Base-by-base conservation (phyloP, 2,113 vertebrate species). In the Festucalex cinctus region DNA sequence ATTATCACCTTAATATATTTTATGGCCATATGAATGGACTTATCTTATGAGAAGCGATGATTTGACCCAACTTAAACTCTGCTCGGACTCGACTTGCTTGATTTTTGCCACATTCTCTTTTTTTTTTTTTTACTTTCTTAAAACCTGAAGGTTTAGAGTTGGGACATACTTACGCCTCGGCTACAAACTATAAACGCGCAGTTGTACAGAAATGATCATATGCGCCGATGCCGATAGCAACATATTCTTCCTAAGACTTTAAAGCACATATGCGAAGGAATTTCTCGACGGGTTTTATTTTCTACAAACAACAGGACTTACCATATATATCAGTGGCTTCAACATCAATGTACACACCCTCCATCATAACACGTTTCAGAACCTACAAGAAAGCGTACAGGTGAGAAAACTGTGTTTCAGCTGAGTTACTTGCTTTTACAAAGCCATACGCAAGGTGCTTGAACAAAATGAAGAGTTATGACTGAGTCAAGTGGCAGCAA, bases 301-400 rank as follows among this genome's bases (percentile, higher is more conserved):
- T 32, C 28, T 32, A 32, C 28, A 32, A 32, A 6, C n/a, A 43
- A 63, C 13, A 24, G 22, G 0, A 39, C 88, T 69, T 84, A 95
- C 94, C 93, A 0, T 28, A 82, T 16, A 75, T 76, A 80, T 95
- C 94, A 1, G 79, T 81, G 60, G 91, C 81, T 28, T 94, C 91
- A 35, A 94, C 85, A 3, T 94, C 87, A 26, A 96, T 70, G 17
- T 82, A 39, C 44, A 89, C 46, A 0, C 94, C 93, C 0, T 48
- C 71, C 73, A 12, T 60, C 81, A 93, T 91, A 9, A 76, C 73
- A 0, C 57, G 82, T 74, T 88, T 93, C 14, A 96, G 71, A 39
- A 95, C 92, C 95, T 95, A n/a, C 19, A 63, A 70, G 7, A 69
- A 70, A 17, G 5, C 1, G 28, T 1, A n/a, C 35, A 60, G 9